phyloP scores from a whole-genome alignment of 2,888 invertebrate species.

The Trilocha varians region DNA sequence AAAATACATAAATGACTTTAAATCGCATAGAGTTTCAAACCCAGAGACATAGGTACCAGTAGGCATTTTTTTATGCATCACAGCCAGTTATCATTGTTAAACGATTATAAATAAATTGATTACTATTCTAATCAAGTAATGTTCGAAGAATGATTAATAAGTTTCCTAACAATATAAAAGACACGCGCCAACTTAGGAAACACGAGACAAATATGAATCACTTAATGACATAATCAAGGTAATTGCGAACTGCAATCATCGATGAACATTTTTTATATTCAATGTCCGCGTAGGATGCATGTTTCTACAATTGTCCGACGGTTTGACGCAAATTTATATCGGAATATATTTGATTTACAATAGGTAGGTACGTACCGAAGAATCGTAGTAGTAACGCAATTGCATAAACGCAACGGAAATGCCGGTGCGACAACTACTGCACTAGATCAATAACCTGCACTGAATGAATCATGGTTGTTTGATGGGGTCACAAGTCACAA shows the following conservation, averaged over 20 bases:
- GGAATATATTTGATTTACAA: too few relatives aligned
- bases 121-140: not conserved
- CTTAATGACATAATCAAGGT: not conserved
- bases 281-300: too few relatives aligned
- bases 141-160: not conserved
- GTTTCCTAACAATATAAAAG: not conserved
- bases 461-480: slow-evolving; percentile 34
- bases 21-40: not conserved
- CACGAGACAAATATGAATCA: not conserved
- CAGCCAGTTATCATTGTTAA: not conserved
- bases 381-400: slow-evolving; percentile 61
- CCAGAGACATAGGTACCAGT: not conserved
- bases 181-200: not conserved
- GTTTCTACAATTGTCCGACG: too few relatives aligned
- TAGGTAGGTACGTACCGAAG: slow-evolving; percentile 62
- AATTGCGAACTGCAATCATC: not conserved
- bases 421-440: slow-evolving; percentile 21
- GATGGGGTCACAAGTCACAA: slow-evolving; percentile 43
- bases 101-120: not conserved
- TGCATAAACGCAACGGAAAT: slow-evolving; percentile 41
- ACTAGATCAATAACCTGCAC: slow-evolving; percentile 24
- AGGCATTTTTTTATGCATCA: not conserved
- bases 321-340: too few relatives aligned
- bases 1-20: not conserved
- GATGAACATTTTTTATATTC: not conserved